phyloP scores from a whole-genome alignment of 1,140 invertebrate species.

The Laupala kohalensis region DNA sequence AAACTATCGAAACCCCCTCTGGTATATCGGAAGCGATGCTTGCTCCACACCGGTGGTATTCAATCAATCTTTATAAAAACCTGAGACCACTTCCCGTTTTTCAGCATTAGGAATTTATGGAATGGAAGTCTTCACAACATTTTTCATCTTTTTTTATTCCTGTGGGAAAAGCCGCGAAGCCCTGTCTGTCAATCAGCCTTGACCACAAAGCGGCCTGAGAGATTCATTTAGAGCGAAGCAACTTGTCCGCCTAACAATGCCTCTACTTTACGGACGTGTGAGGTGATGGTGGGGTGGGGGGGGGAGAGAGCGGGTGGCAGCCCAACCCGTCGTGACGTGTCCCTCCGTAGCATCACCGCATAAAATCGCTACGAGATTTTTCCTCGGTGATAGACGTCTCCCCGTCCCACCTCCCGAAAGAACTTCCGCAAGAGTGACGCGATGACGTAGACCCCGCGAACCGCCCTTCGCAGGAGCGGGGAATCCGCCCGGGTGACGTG shows the following conservation, averaged over 20 bases:
- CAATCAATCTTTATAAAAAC: not conserved
- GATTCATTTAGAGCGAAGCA: not conserved
- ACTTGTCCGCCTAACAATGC: not conserved
- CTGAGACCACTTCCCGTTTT: not conserved
- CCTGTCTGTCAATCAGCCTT: not conserved
- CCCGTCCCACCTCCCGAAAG: too few species aligned
- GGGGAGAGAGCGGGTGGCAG: too few species aligned
- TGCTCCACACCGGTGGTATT: not conserved
- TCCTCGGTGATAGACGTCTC: too few species aligned
- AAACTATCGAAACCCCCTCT: not conserved
- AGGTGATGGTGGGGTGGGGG: not conserved
- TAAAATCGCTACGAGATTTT: too few species aligned
- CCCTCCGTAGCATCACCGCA: too few species aligned
- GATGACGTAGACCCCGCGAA: too few species aligned
- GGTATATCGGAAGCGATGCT: not conserved
- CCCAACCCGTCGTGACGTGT: too few species aligned
- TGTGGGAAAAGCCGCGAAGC: not conserved
- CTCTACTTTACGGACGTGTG: not conserved
- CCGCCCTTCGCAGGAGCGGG: too few species aligned
- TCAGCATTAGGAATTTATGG: not conserved
- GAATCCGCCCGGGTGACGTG: not conserved
- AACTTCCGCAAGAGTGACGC: too few species aligned
- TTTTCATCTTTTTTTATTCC: not conserved
- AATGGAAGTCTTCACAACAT: not conserved
- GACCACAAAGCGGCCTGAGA: not conserved